phyloP scores from a whole-genome alignment of 2,888 invertebrate genomes.

The Laspeyria flexula region DNA sequence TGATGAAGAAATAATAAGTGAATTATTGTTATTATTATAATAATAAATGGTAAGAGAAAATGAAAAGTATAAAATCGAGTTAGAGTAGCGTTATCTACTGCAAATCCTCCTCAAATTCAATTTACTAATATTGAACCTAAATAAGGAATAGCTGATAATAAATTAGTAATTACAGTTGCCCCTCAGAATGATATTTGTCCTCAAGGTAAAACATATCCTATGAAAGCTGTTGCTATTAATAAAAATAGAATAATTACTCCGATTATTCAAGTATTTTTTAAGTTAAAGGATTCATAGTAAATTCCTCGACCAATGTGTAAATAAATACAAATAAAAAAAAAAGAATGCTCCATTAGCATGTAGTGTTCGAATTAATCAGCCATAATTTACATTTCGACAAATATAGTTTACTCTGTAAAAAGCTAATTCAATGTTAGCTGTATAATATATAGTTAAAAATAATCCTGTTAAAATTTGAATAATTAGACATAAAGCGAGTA shows the following conservation, averaged over 20 bases:
- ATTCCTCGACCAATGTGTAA: slow-evolving; percentile 89
- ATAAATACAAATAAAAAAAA: slow-evolving; percentile 90
- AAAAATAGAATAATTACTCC: slow-evolving; percentile 89
- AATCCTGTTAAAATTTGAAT: slow-evolving; percentile 89
- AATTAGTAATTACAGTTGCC: slow-evolving; percentile 92
- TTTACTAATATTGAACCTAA: slow-evolving; percentile 87
- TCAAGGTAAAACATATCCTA: slow-evolving; percentile 92
- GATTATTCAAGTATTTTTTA: slow-evolving; percentile 87
- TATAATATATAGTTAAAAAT: slow-evolving; percentile 90
- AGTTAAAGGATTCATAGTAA: slow-evolving; percentile 80
- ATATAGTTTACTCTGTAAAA: slow-evolving; percentile 89
- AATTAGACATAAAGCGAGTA: slow-evolving; percentile 87
- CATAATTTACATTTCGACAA: slow-evolving; percentile 89
- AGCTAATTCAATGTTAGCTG: slow-evolving; percentile 87
- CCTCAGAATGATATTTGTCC: slow-evolving; percentile 94
- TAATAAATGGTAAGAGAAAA: slow-evolving; percentile 90
- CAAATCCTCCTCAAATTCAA: slow-evolving; percentile 92
- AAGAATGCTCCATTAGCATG: slow-evolving; percentile 91
- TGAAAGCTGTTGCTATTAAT: slow-evolving; percentile 90
- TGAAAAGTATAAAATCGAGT: slow-evolving; percentile 92
- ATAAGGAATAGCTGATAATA: slow-evolving; percentile 90
- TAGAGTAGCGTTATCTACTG: slow-evolving; percentile 90
- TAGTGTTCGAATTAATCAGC: slow-evolving; percentile 88
- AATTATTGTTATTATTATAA: slow-evolving; percentile 86
- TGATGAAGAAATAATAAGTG: slow-evolving; percentile 89